Percentiles rank a stretch among this genome's conserved stretches.
phyloP scores from a whole-genome alignment of 2,888 invertebrate species.

The Vanessa cardui region DNA sequence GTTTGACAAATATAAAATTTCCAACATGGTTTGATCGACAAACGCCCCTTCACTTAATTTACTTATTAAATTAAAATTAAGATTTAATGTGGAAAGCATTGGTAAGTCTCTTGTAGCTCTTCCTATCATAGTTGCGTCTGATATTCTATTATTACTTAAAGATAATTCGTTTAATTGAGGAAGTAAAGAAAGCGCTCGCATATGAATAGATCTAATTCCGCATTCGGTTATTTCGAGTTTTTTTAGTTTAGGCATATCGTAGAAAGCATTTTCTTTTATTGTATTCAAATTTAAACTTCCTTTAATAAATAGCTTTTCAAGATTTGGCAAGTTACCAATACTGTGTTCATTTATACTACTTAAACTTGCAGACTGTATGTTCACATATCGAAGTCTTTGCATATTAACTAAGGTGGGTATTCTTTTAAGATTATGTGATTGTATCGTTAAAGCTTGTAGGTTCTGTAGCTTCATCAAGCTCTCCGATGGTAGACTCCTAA shows the following conservation, averaged over 20 bases:
- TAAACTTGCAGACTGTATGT: constrained; percentile 86
- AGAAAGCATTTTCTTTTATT: constrained; percentile 88
- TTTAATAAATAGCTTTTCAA: constrained; percentile 89
- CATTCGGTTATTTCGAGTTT: constrained; percentile 90
- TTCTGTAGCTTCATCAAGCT: constrained; percentile 88
- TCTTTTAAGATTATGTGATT: constrained; percentile 89
- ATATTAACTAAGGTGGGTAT: constrained; percentile 88
- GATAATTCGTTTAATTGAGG: constrained; percentile 88
- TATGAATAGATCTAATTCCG: constrained; percentile 89
- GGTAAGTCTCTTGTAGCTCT: constrained; percentile 89
- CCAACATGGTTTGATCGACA: constrained; percentile 88
- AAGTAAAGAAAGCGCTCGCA: constrained; percentile 87
- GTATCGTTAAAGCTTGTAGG: constrained; percentile 92
- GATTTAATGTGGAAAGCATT: constrained; percentile 85
- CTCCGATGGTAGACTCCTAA: constrained; percentile 90
- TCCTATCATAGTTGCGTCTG: constrained; percentile 92
- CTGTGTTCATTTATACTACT: constrained; percentile 86
- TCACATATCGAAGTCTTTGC: constrained; percentile 87
- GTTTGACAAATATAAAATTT: constrained; percentile 86
- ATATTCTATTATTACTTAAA: constrained; percentile 87
- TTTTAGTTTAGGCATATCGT: constrained; percentile 86
- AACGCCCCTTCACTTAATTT: constrained; percentile 90
- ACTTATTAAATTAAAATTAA: constrained; percentile 88
- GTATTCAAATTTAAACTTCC: constrained; percentile 86
- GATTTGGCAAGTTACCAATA: constrained; percentile 86